Conservation (phyloP, 1,140 invertebrate species). For the Tetranychus urticae region DNA sequence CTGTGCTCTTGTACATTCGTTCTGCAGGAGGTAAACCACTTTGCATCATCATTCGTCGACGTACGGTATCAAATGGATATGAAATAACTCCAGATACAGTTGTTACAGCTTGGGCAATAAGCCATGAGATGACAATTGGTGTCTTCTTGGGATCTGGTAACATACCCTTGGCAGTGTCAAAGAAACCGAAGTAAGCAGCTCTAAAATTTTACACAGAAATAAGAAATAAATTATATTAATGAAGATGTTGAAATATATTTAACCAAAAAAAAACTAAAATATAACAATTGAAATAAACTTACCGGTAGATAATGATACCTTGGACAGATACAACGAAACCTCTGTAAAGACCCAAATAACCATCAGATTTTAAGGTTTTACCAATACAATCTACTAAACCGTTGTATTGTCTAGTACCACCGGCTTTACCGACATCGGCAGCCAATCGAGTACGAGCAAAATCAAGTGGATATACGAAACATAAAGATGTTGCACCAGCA, state of each 20-base stretch:
- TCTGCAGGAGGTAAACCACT: constrained; percentile 44
- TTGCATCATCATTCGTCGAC: constrained; percentile 83
- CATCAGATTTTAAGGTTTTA: constrained; percentile 71
- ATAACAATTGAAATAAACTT: neutral
- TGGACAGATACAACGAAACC: constrained; percentile 58
- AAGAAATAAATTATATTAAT: too few species aligned
- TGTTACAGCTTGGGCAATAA: constrained; percentile 62
- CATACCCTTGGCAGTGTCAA: constrained; percentile 70
- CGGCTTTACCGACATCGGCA: constrained; percentile 56
- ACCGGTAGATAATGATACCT: constrained; percentile 11
- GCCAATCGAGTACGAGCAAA: constrained; percentile 76
- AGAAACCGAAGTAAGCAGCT: constrained; percentile 83
- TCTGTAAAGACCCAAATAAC: constrained; percentile 59
- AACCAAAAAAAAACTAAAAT: too few species aligned
- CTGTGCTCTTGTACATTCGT: constrained; percentile 52
- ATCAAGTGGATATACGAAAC: constrained; percentile 85
- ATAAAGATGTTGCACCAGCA: constrained; percentile 71
- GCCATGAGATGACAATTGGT: constrained; percentile 56
- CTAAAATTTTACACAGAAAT: neutral
- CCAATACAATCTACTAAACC: constrained; percentile 60
- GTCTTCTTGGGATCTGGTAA: constrained; percentile 58
- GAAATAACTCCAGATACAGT: constrained; percentile 65
- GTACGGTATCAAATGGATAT: constrained; percentile 81
- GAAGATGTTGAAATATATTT: too few species aligned
- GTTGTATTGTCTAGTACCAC: constrained; percentile 54